Percentiles rank a stretch among this genome's conserved stretches.
Evolutionary conservation across 1,140 invertebrate species (phyloP).

Genomic region (Laupala kohalensis): DNA sequence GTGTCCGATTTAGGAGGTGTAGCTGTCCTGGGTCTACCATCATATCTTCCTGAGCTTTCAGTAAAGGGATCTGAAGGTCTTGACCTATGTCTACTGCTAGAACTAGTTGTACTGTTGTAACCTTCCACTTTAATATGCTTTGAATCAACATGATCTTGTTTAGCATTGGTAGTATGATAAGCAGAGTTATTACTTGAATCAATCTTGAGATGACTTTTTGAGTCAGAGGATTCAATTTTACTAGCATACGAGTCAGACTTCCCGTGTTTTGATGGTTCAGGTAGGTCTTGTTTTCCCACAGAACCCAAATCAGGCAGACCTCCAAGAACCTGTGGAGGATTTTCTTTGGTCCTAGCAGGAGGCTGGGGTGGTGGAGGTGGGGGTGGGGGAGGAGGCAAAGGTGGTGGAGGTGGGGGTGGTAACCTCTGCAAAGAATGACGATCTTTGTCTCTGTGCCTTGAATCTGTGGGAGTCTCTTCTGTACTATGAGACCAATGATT

Average conservation of each 20-base stretch:
- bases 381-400: conserved; percentile 15
- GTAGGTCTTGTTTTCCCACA: background rate
- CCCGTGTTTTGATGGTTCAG: background rate
- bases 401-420: conserved; percentile 15
- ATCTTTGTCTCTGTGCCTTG: background rate
- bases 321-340: background rate
- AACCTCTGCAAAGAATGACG: background rate
- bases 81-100: background rate
- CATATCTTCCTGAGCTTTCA: background rate
- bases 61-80: background rate
- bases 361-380: conserved; percentile 15
- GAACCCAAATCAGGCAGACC: background rate
- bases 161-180: background rate
- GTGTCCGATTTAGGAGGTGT: background rate
- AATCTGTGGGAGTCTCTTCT: background rate
- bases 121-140: background rate
- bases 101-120: background rate
- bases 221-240: background rate
- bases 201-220: background rate
- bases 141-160: conserved; percentile 9
- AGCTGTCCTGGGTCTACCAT: background rate
- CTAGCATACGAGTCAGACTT: background rate
- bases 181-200: background rate
- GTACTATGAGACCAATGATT: conserved; percentile 23
- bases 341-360: conserved; percentile 1